phyloP scores from a whole-genome alignment of 2,888 invertebrate genomes.

The Sinelater perroti region DNA sequence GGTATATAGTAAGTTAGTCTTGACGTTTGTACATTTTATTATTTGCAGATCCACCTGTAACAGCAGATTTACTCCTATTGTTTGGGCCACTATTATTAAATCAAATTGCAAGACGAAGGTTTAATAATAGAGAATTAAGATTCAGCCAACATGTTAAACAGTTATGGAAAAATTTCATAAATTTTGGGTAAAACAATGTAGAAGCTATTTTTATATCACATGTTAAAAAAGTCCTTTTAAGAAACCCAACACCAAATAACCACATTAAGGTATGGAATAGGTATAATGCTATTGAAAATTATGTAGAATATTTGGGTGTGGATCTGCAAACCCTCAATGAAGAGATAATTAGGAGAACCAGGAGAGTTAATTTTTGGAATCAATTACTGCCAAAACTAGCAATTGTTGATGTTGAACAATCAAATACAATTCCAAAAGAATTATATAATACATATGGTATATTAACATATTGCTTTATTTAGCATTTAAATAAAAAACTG shows the following conservation, averaged over 20 bases:
- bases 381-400: slow-evolving; percentile 58
- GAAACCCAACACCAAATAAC: slow-evolving; percentile 67
- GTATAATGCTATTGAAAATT: slow-evolving; percentile 64
- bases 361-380: slow-evolving; percentile 59
- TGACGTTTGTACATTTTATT: not conserved
- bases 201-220: slow-evolving; percentile 61
- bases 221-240: slow-evolving; percentile 49
- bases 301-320: slow-evolving; percentile 62
- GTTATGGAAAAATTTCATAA: slow-evolving; percentile 63
- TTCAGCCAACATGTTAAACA: slow-evolving; percentile 64
- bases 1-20: slow-evolving; percentile 55
- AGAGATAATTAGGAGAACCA: slow-evolving; percentile 40
- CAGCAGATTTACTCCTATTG: slow-evolving; percentile 69
- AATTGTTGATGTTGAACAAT: slow-evolving; percentile 39
- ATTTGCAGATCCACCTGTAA: not conserved
- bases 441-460: slow-evolving; percentile 53
- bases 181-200: slow-evolving; percentile 59
- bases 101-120: slow-evolving; percentile 71
- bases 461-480: not conserved
- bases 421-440: slow-evolving; percentile 49
- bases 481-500: no score
- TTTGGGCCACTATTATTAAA: slow-evolving; percentile 73
- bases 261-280: slow-evolving; percentile 68
- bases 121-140: slow-evolving; percentile 68
- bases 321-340: slow-evolving; percentile 29